Base-by-base conservation (phyloP, 2,888 invertebrate species). In the Lasioglossum vierecki region DNA sequence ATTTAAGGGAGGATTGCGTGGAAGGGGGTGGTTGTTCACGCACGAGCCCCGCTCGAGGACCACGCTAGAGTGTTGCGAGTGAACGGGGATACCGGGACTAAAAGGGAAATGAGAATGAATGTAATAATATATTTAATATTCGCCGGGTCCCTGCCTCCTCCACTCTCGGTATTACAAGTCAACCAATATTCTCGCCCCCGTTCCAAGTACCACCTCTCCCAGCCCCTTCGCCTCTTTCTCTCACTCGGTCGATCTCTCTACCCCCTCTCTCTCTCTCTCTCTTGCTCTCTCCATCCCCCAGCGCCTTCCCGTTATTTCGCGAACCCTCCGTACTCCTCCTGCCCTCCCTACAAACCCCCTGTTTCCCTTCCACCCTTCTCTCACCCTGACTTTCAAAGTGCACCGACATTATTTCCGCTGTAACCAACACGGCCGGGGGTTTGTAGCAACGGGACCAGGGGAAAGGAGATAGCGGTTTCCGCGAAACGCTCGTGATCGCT, bases 61-160 rank as follows among this genome's bases (percentile, higher is more conserved):
- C 83, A 89, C 89, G 87, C 91, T 89, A 89, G 74, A 30, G 80
- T 68, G 82, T 84, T 90, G 88, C 83, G 88, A 85, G 88, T 82
- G 86, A 78, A 79, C 88, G 82, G 90, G 90, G 84, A 90, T 88
- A 84, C 88, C 88, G 89, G 87, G 89, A 91, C 90, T 92, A 92
- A 94, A 89, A 92, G 93, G 93, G 93, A 94, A 94, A 94, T 93
- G 94, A 94, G 94, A 94, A 94, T 94, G 93, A 93, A 94, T 94
- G 94, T 94, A 94, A 94, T 94, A 94, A 94, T 94, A 94, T 94
- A 94, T 94, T 94, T 94, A 94, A 94, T 94, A 94, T 94, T 94
- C 94, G 93, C 91, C 90, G 91, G 92, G 91, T 93, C 93, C 92
- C 92, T 91, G 90, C 91, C 92, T 92, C 91, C 92, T 92, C 91